Evolutionary conservation across 2,113 vertebrate species (phyloP).

Genomic region (Cariama cristata): DNA sequence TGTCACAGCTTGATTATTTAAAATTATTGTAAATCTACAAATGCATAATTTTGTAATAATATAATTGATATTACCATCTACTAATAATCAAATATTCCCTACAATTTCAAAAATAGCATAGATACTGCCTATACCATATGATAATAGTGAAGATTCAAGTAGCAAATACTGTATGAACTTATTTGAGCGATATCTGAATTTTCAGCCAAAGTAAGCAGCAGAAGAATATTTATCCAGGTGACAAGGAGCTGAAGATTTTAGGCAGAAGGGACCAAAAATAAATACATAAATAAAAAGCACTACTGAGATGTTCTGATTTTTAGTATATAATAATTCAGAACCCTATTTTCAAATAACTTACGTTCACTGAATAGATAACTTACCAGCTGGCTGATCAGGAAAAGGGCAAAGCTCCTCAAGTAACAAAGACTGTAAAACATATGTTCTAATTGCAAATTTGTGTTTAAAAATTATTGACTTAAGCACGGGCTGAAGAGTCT

Average conservation of each 20-base stretch:
- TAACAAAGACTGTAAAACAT: neutral
- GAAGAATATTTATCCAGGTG: neutral
- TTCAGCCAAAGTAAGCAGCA: neutral
- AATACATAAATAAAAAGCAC: neutral
- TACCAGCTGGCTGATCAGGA: neutral
- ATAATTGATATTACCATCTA: neutral
- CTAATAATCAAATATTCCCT: neutral
- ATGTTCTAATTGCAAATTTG: neutral
- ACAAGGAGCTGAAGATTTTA: neutral
- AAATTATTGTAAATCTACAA: neutral
- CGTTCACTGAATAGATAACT: neutral
- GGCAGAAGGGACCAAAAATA: neutral
- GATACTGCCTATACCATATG: neutral
- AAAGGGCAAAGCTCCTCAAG: neutral
- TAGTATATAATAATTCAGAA: neutral
- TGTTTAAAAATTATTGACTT: neutral
- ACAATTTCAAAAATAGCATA: neutral
- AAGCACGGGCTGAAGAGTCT: neutral
- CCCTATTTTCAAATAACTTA: neutral
- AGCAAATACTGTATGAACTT: neutral
- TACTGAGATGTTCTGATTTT: neutral
- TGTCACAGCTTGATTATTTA: neutral
- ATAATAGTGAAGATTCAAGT: neutral
- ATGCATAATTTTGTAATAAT: neutral
- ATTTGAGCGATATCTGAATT: neutral